These are phyloP conservation scores for Eumacrocentrus americanus DNA, from an alignment of 2,888 invertebrate species.

Conservation along the genomic window DNA sequence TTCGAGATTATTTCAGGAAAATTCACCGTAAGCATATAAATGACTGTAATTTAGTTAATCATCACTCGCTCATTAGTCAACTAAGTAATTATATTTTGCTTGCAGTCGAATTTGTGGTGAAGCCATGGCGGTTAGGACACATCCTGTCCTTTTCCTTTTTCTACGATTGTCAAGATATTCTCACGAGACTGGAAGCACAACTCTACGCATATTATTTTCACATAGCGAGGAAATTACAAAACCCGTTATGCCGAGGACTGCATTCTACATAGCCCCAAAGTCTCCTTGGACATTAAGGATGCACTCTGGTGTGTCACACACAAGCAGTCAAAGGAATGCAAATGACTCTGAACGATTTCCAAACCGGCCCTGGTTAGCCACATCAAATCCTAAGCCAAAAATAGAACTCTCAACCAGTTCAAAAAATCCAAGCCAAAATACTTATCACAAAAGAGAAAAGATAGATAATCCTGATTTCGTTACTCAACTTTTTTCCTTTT, in stretches of 20 bases:
- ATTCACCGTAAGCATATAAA: too few species aligned
- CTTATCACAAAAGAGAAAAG: too few species aligned
- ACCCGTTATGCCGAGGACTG: constrained; percentile 34
- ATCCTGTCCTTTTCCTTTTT: neutral
- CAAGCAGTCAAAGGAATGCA: too few species aligned
- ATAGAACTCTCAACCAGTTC: too few species aligned
- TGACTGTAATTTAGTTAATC: neutral
- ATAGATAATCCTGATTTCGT: too few species aligned
- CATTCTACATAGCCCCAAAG: constrained; percentile 26
- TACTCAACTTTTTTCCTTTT: too few species aligned
- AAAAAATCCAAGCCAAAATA: too few species aligned
- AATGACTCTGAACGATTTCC: too few species aligned
- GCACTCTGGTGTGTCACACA: neutral
- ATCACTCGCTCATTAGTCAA: neutral
- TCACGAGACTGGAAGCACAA: constrained; percentile 24
- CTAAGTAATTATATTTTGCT: neutral
- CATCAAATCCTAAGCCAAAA: too few species aligned
- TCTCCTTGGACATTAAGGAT: constrained; percentile 16
- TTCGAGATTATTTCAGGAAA: too few species aligned
- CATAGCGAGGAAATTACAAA: constrained; percentile 32
- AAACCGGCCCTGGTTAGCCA: too few species aligned
- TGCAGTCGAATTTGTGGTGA: neutral
- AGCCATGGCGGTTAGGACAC: neutral
- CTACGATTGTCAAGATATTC: constrained; percentile 17
- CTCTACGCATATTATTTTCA: constrained; percentile 31